Base-by-base conservation (phyloP, 30 jellyfish, hydroid and myxozoan species). In the Hydractinia echinata region DNA sequence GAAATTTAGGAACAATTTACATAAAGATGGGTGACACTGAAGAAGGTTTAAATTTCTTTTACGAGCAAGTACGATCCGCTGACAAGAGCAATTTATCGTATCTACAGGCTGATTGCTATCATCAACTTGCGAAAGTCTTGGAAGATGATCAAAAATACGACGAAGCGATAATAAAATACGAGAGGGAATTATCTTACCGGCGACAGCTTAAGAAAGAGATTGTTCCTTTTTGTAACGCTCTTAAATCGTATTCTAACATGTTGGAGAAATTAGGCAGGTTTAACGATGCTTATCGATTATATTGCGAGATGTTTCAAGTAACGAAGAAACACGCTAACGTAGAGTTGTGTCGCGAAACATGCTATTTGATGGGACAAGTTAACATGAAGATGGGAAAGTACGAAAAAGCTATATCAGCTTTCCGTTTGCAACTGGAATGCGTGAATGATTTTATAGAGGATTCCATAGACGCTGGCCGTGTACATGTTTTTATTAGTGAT, bases 1-100 rank as follows among this genome's bases (percentile, higher is more conserved):
- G 99, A 4, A 93, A 87, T 56, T 81, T 93, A 50, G 99, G 99
- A 4, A 88, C 81, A 13, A 88, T 87, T 73, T 93, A 87, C 76
- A 73, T 88, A 76, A 79, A 81, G 56, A 76, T 78, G 90, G 90
- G 90, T 21, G 77, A 84, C 62, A 21, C 50, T 53, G 77, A 62
- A n/a, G 96, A 93, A 53, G 96, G 95, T 52, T 66, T 86, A 79
- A 81, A 84, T 10, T 93, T 53, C 55, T 83, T 81, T 51, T 53
- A 80, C 7, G 99, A 93, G 82, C 84, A 87, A 76, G 56, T 93
- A 77, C 82, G 81, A 30, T 81, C 95, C 0, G 91, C 96, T 5
- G 95, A 88, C 4, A 93, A 88, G 30, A 82, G 83, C 74, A 82
- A 83, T 51, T 21, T 81, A 5, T 88, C 77, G 30, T 66, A 79